Evolutionary conservation across 1,140 invertebrate species (phyloP), one percentile per base, ranked within the genome.

Genomic region (Tachypleus tridentatus): DNA sequence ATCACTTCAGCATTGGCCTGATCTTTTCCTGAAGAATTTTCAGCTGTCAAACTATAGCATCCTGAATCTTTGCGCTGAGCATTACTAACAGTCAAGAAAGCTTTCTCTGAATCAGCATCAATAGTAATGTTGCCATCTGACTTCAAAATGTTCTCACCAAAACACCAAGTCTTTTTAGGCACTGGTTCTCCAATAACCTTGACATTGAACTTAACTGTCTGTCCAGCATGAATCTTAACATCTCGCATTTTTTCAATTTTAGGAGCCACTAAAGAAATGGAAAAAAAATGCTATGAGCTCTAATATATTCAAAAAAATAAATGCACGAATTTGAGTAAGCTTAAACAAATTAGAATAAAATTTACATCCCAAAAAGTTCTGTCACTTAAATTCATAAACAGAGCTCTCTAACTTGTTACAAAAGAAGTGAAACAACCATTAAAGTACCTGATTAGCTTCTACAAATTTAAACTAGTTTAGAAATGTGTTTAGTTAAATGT

Each of bases 161-260:
- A 80, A 76, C 86, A 88, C 89, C 89, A 94, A 1, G 83, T 83
- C 74, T 92, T 93, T 3, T 81, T 83, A 74, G 88, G 89, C 50
- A 90, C 86, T 5, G 91, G 92, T 80, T 96, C 92, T 70, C 93
- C 93, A 70, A 82, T 86, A 5, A 95, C 86, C 76, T 93, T 93
- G 11, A 93, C 85, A 75, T 93, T 91, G 68, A 94, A 78, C 6
- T 88, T 83, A 65, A 95, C 84, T 60, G 86, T 82, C 74, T 91
- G 88, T 58, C 92, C 92, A 53, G 88, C 89, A 75, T 92, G 91
- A 64, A 95, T 82, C 0, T 85, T 90, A 4, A 93, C 80, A 72
- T 94, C 89, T 69, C 88, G 89, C 68, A 95, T 80, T 61, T 92
- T 83, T 75, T 96, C 92, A 75, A 98, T 97, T 11, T 65, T 65